These are phyloP conservation scores for Seira sanloemensis DNA, from an alignment of 2,888 invertebrate species.

Conservation along the genomic window DNA sequence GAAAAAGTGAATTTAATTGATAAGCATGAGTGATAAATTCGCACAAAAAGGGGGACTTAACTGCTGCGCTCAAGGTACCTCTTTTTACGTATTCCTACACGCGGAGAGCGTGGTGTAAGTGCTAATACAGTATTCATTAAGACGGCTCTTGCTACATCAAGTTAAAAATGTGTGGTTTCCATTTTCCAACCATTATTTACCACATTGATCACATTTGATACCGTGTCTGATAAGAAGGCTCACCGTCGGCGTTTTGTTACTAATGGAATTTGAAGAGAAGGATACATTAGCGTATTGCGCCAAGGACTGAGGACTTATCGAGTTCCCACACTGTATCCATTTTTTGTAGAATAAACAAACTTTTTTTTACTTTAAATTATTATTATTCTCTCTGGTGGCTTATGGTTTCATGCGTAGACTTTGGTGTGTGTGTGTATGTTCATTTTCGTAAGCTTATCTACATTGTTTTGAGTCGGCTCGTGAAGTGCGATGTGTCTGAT, in stretches of 20 bases:
- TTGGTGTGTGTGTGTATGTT: background rate
- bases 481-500: conserved; percentile 19
- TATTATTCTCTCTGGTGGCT: background rate
- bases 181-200: too few species aligned
- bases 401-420: background rate
- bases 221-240: conserved; percentile 34
- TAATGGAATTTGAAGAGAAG: background rate
- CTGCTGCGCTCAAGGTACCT: background rate
- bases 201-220: background rate
- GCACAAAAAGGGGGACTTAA: background rate
- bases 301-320: background rate
- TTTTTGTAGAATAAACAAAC: background rate
- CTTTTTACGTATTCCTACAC: background rate
- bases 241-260: background rate
- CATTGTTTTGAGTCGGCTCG: background rate
- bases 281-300: background rate
- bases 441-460: background rate
- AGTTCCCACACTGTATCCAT: background rate
- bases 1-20: conserved; percentile 39
- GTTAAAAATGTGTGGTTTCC: background rate
- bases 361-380: background rate
- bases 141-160: background rate
- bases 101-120: too few species aligned
- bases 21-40: conserved; percentile 16
- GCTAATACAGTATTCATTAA: background rate